Conservation (phyloP, 2,113 vertebrate species). For the Oreotrochilus melanogaster region DNA sequence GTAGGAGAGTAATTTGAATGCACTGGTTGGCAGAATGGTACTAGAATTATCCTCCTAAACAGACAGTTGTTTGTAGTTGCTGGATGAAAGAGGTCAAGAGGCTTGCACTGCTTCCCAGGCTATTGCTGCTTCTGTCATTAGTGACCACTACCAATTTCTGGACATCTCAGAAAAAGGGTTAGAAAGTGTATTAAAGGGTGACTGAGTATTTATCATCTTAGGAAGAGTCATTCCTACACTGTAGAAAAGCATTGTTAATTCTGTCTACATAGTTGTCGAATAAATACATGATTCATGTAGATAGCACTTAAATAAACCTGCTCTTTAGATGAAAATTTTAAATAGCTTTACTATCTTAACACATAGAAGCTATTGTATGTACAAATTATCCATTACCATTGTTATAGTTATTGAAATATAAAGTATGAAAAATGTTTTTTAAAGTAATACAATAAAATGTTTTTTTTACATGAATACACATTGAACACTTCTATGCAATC, state of each 20-base stretch:
- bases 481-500: not conserved
- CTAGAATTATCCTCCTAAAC: not conserved
- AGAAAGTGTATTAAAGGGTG: not conserved
- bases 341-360: not conserved
- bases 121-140: not conserved
- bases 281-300: not conserved
- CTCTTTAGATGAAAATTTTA: not conserved
- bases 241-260: not conserved
- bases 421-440: not conserved
- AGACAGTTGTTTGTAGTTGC: not conserved
- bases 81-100: not conserved
- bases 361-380: not conserved
- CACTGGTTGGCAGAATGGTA: not conserved
- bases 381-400: not conserved
- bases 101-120: not conserved
- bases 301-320: not conserved
- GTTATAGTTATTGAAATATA: not conserved
- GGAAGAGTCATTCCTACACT: not conserved
- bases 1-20: not conserved
- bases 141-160: not conserved
- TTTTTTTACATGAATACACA: not conserved
- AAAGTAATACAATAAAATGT: not conserved
- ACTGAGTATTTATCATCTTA: not conserved
- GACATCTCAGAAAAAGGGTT: not conserved
- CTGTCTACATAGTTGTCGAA: not conserved